Conservation (phyloP, 2,797 vertebrate species). For the Pantherophis alleghaniensis region DNA sequence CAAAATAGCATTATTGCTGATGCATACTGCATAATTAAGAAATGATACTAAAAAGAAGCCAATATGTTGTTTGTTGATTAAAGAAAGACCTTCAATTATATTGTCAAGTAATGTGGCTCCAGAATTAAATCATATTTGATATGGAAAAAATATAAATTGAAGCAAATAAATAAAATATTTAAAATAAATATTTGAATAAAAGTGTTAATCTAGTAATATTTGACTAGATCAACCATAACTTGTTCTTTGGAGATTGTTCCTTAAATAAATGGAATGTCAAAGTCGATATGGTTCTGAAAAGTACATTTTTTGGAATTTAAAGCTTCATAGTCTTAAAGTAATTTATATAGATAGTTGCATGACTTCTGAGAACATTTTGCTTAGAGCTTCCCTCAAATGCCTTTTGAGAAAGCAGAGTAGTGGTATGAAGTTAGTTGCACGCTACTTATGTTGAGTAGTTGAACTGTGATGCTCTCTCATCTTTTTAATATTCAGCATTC, state of each 20-base stretch:
- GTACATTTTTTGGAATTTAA: too few species aligned
- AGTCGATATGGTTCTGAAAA: too few species aligned
- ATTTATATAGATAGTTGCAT: neutral
- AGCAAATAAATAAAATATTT: too few species aligned
- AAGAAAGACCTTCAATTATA: neutral
- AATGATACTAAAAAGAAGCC: neutral
- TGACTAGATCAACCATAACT: too few species aligned
- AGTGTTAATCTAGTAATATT: too few species aligned
- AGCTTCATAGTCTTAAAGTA: neutral
- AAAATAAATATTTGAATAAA: too few species aligned
- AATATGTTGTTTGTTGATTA: neutral
- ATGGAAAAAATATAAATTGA: too few species aligned
- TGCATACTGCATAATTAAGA: neutral
- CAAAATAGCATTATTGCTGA: neutral
- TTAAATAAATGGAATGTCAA: too few species aligned
- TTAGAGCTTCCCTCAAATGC: neutral
- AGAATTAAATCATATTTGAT: too few species aligned
- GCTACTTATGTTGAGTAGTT: neutral
- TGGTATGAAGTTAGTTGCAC: neutral
- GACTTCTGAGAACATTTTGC: neutral
- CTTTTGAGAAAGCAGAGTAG: neutral
- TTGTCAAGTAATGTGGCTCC: neutral
- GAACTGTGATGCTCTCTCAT: slow-evolving; percentile 6
- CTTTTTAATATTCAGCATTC: slow-evolving; percentile 3
- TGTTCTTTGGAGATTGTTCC: too few species aligned